phyloP scores from a whole-genome alignment of 30 jellyfish, hydroid and myxozoan species.

The Hydractinia echinata region DNA sequence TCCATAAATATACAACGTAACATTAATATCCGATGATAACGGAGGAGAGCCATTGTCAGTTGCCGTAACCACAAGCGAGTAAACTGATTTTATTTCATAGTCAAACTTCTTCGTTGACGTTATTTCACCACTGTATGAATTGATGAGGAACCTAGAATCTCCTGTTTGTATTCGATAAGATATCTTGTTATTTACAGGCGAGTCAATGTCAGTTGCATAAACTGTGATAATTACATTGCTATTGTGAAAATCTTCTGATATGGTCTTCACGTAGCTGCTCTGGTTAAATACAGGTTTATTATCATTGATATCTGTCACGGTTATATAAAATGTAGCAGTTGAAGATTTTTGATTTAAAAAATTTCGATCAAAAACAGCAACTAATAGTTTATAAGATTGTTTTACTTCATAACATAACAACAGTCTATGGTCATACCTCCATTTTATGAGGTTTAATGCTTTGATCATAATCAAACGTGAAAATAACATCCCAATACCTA shows the following conservation, averaged over 20 bases:
- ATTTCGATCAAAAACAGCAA: conserved; percentile 55
- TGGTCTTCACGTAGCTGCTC: conserved; percentile 30
- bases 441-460: background rate
- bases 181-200: background rate
- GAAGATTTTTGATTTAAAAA: conserved; percentile 40
- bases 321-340: conserved; percentile 20
- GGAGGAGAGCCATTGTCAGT: conserved; percentile 63
- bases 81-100: conserved; percentile 35
- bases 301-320: conserved; percentile 65
- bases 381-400: conserved; percentile 29
- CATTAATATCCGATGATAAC: conserved; percentile 42
- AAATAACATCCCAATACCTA: background rate
- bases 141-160: conserved; percentile 24
- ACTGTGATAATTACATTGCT: background rate
- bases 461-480: conserved; percentile 5
- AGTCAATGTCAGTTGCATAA: conserved; percentile 7
- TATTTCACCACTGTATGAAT: conserved; percentile 41
- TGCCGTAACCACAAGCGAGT: conserved; percentile 42
- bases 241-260: conserved; percentile 41
- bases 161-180: background rate
- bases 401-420: conserved; percentile 32
- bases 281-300: conserved; percentile 61
- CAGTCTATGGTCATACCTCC: conserved; percentile 15
- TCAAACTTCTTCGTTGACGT: conserved; percentile 43
- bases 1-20: conserved; percentile 45